A percentile compares a stretch with the other conserved stretches of the same genome.
Evolutionary conservation across 2,797 vertebrate genomes (phyloP).

Genomic region (Chrysocyon brachyurus): DNA sequence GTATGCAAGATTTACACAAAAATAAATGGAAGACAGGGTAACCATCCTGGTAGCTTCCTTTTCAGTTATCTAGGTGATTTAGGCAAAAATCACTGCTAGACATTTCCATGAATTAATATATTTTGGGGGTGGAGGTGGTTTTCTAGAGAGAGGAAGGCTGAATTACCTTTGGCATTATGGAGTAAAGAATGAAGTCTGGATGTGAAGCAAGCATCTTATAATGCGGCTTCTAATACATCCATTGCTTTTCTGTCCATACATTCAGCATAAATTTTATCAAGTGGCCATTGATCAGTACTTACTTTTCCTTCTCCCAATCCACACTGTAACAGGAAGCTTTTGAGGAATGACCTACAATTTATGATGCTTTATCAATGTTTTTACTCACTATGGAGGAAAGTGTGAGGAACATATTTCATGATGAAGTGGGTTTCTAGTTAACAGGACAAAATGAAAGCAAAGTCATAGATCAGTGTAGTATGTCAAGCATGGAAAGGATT

Average conservation of each 20-base stretch:
- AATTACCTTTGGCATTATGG: not conserved
- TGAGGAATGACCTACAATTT: conserved; percentile 87
- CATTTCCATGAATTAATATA: conserved; percentile 39
- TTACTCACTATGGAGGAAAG: conserved; percentile 85
- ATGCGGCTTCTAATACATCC: not conserved
- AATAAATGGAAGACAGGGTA: not conserved
- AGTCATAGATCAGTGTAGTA: conserved; percentile 88
- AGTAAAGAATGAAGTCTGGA: conserved; percentile 3
- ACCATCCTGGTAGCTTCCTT: not conserved
- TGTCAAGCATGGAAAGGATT: conserved; percentile 85
- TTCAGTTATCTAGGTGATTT: not conserved
- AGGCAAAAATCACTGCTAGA: conserved; percentile 17
- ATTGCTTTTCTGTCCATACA: conserved; percentile 65
- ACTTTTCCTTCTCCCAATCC: conserved; percentile 80
- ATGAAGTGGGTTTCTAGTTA: conserved; percentile 90
- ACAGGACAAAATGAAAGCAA: conserved; percentile 89
- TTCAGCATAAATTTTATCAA: conserved; percentile 71
- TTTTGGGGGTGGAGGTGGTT: not conserved
- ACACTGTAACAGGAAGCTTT: conserved; percentile 80
- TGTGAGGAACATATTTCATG: conserved; percentile 88
- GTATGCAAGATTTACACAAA: conserved; percentile 1
- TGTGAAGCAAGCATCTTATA: conserved; percentile 21
- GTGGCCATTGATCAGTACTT: conserved; percentile 78
- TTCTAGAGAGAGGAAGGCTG: conserved; percentile 26
- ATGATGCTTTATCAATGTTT: conserved; percentile 88